Conservation (phyloP, 2,888 invertebrate genomes). For the Therioaphis trifolii region DNA sequence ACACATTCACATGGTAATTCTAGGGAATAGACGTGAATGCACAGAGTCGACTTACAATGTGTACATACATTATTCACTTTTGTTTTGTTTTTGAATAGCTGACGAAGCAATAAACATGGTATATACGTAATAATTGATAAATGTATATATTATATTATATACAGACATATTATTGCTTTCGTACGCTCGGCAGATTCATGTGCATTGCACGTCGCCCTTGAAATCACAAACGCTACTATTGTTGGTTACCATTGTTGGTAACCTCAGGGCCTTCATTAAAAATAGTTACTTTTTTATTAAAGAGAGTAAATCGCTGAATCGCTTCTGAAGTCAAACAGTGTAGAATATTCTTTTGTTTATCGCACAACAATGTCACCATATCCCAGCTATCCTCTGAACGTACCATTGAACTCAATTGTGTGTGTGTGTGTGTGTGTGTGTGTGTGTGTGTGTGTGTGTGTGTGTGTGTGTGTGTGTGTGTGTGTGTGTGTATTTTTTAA, state of each 20-base stretch:
- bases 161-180: neutral
- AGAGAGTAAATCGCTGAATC: slow-evolving; percentile 6
- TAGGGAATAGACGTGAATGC: neutral
- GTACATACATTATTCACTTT: neutral
- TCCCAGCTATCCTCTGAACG: too few relatives aligned
- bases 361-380: neutral
- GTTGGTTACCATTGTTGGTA: neutral
- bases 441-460: neutral
- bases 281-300: neutral
- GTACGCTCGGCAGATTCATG: neutral
- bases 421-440: too few relatives aligned
- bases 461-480: too few relatives aligned
- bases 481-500: too few relatives aligned
- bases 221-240: neutral
- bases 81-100: neutral
- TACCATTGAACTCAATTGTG: neutral
- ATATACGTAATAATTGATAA: neutral
- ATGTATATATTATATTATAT: neutral
- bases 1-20: neutral
- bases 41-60: neutral
- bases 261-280: neutral
- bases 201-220: neutral
- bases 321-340: neutral
- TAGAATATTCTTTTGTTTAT: neutral
- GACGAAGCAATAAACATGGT: neutral